phyloP scores from a whole-genome alignment of 2,888 invertebrate genomes.

The Tineola bisselliella region DNA sequence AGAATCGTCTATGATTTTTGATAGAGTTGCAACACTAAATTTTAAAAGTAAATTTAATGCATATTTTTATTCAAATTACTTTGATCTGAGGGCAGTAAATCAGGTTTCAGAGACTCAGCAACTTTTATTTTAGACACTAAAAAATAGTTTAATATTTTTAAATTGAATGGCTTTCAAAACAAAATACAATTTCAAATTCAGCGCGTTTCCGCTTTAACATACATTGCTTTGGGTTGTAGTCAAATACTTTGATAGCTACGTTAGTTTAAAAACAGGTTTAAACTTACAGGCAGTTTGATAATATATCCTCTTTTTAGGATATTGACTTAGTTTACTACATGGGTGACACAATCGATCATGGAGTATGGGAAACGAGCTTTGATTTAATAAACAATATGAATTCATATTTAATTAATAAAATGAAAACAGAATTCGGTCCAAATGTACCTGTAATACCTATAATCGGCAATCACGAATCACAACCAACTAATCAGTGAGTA shows the following conservation, averaged over 20 bases:
- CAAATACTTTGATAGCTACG: too few relatives aligned
- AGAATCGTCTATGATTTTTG: constrained; percentile 15
- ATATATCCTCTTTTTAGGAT: constrained; percentile 38
- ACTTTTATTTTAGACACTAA: too few relatives aligned
- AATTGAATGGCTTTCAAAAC: too few relatives aligned
- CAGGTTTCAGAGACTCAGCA: too few relatives aligned
- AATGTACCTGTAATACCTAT: constrained; percentile 73
- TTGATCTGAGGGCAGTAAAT: too few relatives aligned
- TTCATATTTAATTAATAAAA: constrained; percentile 53
- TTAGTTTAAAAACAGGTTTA: neutral
- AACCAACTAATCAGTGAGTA: constrained; percentile 84
- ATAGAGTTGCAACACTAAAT: neutral
- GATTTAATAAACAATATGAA: constrained; percentile 71
- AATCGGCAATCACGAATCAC: constrained; percentile 86
- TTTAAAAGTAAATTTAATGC: too few relatives aligned
- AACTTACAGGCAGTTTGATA: too few relatives aligned
- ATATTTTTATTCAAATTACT: constrained; percentile 8
- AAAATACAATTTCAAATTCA: too few relatives aligned
- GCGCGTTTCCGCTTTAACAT: too few relatives aligned
- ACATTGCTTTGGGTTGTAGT: too few relatives aligned
- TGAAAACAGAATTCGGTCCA: constrained; percentile 66
- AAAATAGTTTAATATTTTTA: too few relatives aligned
- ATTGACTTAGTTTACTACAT: constrained; percentile 80
- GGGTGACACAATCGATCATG: constrained; percentile 88
- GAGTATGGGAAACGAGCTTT: constrained; percentile 84